A percentile compares a stretch with the other conserved stretches of the same genome.
These are phyloP conservation scores for Amblyopsis rosae DNA, from an alignment of 2,113 vertebrate species.

Conservation along the genomic window DNA sequence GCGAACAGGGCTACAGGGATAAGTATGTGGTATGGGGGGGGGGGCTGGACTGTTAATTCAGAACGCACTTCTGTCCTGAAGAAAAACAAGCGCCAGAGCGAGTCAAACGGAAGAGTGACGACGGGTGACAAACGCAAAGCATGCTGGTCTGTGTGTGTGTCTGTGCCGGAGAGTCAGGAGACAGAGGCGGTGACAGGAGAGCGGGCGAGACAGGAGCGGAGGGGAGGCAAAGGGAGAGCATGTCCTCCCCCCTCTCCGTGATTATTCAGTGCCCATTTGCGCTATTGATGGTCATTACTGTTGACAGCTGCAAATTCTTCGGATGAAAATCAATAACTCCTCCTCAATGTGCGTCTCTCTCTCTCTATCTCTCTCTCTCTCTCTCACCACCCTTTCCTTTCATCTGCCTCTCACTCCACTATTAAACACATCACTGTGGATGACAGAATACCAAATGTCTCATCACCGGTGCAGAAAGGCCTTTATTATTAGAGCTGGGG, in stretches of 20 bases:
- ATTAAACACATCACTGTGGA: background rate
- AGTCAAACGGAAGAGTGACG: constrained; percentile 3
- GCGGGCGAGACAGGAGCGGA: constrained; percentile 7
- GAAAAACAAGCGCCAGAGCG: background rate
- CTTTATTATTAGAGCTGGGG: too few species aligned
- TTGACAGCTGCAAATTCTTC: background rate
- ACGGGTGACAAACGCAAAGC: constrained; percentile 34
- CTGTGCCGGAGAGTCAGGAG: background rate
- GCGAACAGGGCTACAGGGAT: constrained; percentile 31
- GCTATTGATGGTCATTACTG: constrained; percentile 21
- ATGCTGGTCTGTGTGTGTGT: constrained; percentile 8
- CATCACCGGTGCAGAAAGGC: too few species aligned
- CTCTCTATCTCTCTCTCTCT: background rate
- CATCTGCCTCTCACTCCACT: background rate
- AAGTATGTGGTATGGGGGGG: constrained; percentile 50
- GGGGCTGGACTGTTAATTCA: constrained; percentile 54
- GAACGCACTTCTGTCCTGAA: too few species aligned
- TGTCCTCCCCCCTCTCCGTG: constrained; percentile 2
- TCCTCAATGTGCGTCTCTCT: background rate
- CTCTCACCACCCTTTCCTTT: background rate
- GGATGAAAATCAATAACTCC: background rate
- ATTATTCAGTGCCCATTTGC: background rate
- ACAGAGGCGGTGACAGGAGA: constrained; percentile 23
- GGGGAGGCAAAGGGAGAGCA: background rate
- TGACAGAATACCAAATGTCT: background rate